Evolutionary conservation across 2,797 vertebrate genomes (phyloP), one percentile per base, ranked within the genome.

Genomic region (Kryptopterus vitreolus): DNA sequence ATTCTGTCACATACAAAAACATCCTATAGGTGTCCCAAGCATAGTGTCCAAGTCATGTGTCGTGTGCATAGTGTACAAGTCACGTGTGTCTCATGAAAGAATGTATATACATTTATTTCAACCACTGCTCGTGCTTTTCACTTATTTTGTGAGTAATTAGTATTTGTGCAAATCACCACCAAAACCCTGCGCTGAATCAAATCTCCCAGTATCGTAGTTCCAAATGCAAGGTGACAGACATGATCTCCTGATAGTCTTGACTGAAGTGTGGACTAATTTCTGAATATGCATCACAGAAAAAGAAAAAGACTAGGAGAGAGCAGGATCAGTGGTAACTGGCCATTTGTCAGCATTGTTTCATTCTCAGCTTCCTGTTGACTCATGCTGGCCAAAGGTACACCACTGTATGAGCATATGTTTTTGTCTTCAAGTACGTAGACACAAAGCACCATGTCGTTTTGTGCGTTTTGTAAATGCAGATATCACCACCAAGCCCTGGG

Each of bases 291-390:
- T 4, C 13, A 66, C 50, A 65, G 20, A 50, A 33, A 57, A 50
- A 75, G 57, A 46, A 52, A 75, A 74, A 15, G 3, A 15, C 33
- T 26, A 4, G 31, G 55, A 69, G 59, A 24, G 46, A 18, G 65
- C 78, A 33, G 59, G 62, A 80, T 77, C 55, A 69, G 76, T 63
- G 61, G 38, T 82, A 74, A 80, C 63, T 83, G 71, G 78, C 71
- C 61, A n/a, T 43, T 18, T n/a, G 10, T 33, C 33, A 26, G 71
- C 71, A 74, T 43, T 74, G 76, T 72, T 77, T 80, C 66, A 57
- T 79, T 65, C 66, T 80, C 62, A 73, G 59, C 77, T 76, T 84
- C 80, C 85, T 86, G 77, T 80, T 82, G 38, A 61, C 80, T 63
- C 46, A 29, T 46, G n/a, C 38, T 55, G 29, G 62, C 80, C 63